Evolutionary conservation across 2,888 invertebrate species (phyloP).

Genomic region (Melinopterus prodromus): DNA sequence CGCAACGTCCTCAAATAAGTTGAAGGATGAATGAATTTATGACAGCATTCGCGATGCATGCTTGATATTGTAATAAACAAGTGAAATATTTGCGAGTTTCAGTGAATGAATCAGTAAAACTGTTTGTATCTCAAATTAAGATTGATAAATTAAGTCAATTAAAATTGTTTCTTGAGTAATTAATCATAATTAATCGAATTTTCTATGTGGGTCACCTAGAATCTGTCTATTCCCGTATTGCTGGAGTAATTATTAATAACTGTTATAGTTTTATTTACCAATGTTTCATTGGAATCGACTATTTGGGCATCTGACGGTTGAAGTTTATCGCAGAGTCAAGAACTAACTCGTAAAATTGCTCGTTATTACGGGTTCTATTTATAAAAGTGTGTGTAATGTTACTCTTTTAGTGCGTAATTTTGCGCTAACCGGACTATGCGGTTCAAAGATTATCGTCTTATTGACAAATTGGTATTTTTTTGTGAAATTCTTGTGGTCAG

Average conservation of each 20-base stretch:
- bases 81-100: not conserved
- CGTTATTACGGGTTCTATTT: not conserved
- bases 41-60: not conserved
- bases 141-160: not conserved
- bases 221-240: not conserved
- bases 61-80: not conserved
- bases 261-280: not conserved
- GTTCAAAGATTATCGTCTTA: not conserved
- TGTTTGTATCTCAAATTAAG: not conserved
- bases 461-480: not conserved
- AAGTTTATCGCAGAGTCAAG: not conserved
- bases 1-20: conserved; percentile 20
- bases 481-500: not conserved
- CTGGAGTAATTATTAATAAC: not conserved
- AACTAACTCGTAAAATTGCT: not conserved
- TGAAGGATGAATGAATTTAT: conserved; percentile 19
- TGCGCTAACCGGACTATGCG: not conserved
- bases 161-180: not conserved
- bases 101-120: not conserved
- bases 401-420: conserved; percentile 4
- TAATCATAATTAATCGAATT: not conserved
- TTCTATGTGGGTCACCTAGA: not conserved
- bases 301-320: not conserved
- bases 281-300: not conserved
- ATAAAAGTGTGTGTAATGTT: not conserved